Base-by-base conservation (phyloP, 2,888 invertebrate genomes). In the Sinelater perroti region DNA sequence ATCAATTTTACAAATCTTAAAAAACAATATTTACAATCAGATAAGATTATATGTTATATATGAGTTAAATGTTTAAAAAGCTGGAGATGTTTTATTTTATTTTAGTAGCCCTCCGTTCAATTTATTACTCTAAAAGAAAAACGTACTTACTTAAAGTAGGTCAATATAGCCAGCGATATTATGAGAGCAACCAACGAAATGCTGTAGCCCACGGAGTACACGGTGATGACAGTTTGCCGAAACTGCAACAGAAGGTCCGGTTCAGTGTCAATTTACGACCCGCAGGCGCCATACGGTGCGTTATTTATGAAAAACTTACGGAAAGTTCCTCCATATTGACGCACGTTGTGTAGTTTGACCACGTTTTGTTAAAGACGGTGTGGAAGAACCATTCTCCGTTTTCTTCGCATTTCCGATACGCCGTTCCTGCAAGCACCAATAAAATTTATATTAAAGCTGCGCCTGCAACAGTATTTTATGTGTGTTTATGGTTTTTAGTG, bases 311-410 rank as follows among this genome's bases (percentile, higher is more conserved):
- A 51, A 26, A 64, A 77, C 83, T 84, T 75, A 90, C 90, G 71
- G 81, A 81, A 40, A 88, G 80, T 70, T 88, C 89, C 28, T 84
- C 86, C 31, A 85, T 69, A 74, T 91, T 88, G 59, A 95, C 82
- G 79, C 95, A 95, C 33, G 89, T 90, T 47, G 93, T 94, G 80
- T 95, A 95, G 80, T 95, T 95, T 67, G 93, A 91, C 94, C 95
- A 95, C 16, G 88, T 83, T 68, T 82, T 83, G 72, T 89, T 88
- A 44, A 87, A 89, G 57, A 81, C 82, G 6, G 91, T 91, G 78
- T 93, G 91, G 55, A 83, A 84, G 77, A 87, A 93, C 95, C 95
- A 95, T 40, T 87, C 86, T 11, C 91, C 95, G 73, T 91, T 86
- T 14, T 79, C 77, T 58, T 87, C 87, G 77, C 95, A 95, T 70